Evolutionary conservation across 2,113 vertebrate genomes (phyloP), one percentile per base, ranked within the genome.

Genomic region (Pterocles orientalis): DNA sequence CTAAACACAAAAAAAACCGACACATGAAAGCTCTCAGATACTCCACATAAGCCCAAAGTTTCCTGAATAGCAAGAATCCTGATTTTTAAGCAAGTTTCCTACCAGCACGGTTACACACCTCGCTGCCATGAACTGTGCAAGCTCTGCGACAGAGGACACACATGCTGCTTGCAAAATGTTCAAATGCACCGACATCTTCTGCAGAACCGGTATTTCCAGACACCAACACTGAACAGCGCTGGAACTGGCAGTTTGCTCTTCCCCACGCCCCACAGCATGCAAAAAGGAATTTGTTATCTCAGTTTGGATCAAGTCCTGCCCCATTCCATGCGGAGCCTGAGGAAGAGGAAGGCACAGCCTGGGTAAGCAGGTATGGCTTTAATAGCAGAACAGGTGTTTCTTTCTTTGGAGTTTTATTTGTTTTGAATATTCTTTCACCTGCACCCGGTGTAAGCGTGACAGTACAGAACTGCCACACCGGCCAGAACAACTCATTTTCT

Each of bases 401-500:
- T 12, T 12, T 16, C 33, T 12, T 6, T 29, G 18, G 39, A 39
- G 39, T 41, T 16, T n/a, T 15, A 8, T 26, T 36, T 53, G 9
- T 9, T 53, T 66, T 26, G 12, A 57, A 12, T 62, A 45, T 17
- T 69, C 7, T 66, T 85, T 81, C 12, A 13, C 18, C 68, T 90
- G 58, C 34, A 41, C 8, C 14, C 16, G 69, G 12, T 1, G 1
- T 39, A 60, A 65, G 14, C 36, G 29, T 54, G 70, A 80, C 3
- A 6, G 29, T 15, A 82, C 0, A 0, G 34, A 94, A 51, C 62
- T 29, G 16, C 25, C 36, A 41, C 20, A 61, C 0, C 0, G 3
- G 29, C 39, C 39, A 21, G n/a, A 84, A n/a, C 51, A 75, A 73
- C 21, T 57, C 9, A 7, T 62, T 50, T 72, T 70, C 2, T 70